These are phyloP conservation scores for Gastrophryne carolinensis DNA, from an alignment of 2,797 vertebrate genomes.

Conservation along the genomic window DNA sequence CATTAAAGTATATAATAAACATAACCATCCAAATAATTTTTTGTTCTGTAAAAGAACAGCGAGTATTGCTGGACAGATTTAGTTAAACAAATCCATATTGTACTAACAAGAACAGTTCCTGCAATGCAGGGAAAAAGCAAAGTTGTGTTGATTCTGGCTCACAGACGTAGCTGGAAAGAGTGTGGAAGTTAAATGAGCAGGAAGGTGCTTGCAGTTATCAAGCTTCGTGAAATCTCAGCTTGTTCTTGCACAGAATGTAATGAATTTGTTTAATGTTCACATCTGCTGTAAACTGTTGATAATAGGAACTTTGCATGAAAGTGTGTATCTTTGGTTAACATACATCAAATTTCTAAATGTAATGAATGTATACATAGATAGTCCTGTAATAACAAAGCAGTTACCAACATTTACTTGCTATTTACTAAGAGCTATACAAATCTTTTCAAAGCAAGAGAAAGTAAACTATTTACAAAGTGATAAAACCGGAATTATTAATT, in stretches of 20 bases:
- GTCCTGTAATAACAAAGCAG: background rate
- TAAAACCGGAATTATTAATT: too few relatives aligned
- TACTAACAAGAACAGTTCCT: slow-evolving; percentile 30
- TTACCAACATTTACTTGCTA: slow-evolving; percentile 12
- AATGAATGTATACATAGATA: slow-evolving; percentile 23
- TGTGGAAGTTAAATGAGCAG: slow-evolving; percentile 35
- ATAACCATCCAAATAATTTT: too few relatives aligned
- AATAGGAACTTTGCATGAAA: slow-evolving; percentile 40
- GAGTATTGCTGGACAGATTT: slow-evolving; percentile 30
- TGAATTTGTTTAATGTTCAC: slow-evolving; percentile 32
- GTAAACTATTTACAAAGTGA: too few relatives aligned
- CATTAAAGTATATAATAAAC: too few relatives aligned
- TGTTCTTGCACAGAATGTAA: slow-evolving; percentile 44
- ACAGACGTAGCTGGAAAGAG: slow-evolving; percentile 30
- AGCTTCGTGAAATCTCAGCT: slow-evolving; percentile 25
- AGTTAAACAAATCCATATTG: slow-evolving; percentile 40
- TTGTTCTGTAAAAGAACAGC: slow-evolving; percentile 20
- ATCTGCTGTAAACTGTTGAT: slow-evolving; percentile 34
- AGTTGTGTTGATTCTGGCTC: slow-evolving; percentile 42
- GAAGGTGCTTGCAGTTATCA: slow-evolving; percentile 38
- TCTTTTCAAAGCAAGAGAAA: slow-evolving; percentile 1
- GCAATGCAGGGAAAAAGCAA: background rate
- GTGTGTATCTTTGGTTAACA: slow-evolving; percentile 14
- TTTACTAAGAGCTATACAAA: slow-evolving; percentile 1
- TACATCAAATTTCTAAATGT: background rate